Evolutionary conservation across 2,888 invertebrate species (phyloP), one percentile per base, ranked within the genome.

Genomic region (Dusona sp.): DNA sequence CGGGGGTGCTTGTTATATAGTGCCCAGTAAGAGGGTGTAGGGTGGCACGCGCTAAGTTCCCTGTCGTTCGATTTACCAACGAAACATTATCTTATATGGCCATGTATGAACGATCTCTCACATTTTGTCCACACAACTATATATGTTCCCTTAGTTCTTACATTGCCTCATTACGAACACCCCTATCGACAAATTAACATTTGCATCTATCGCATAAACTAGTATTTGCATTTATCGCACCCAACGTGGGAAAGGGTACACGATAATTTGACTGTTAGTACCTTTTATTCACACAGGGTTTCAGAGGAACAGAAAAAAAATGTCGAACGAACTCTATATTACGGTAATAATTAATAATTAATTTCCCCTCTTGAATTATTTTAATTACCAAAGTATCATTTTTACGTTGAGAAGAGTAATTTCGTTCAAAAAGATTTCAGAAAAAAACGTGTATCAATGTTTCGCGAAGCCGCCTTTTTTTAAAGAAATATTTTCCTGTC

Each of bases 1-100:
- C 89, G 89, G 91, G 91, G 91, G 85, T 88, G 88, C 91, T 91
- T 90, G 91, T 92, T 92, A 90, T 88, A 89, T 45, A 78, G 64
- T 22, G 67, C 16, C 38, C 38, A 77, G 65, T 13, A 61, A 77
- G 57, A 45, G 81, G 64, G 87, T 87, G 88, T 89, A 89, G 88
- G 83, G 82, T 88, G 90, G 88, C 91, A 90, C 91, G 89, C 90
- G 72, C 33, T 19, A 19, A 90, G 29, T 89, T 87, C 84, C 83
- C 84, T 68, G 88, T 90, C 88, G 65, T 13, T 57, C 61, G 65
- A 74, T 73, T 38, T 45, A 42, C 68, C 77, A 79, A 85, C 85
- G 65, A 67, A 78, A 74, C 57, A 38, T 85, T 85, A 85, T 82
- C 85, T 67, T 38, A 19, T 57, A 74, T 68, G 57, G 33, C 38